phyloP scores from a whole-genome alignment of 2,888 invertebrate genomes.

The Cosmorhoe ocellata region DNA sequence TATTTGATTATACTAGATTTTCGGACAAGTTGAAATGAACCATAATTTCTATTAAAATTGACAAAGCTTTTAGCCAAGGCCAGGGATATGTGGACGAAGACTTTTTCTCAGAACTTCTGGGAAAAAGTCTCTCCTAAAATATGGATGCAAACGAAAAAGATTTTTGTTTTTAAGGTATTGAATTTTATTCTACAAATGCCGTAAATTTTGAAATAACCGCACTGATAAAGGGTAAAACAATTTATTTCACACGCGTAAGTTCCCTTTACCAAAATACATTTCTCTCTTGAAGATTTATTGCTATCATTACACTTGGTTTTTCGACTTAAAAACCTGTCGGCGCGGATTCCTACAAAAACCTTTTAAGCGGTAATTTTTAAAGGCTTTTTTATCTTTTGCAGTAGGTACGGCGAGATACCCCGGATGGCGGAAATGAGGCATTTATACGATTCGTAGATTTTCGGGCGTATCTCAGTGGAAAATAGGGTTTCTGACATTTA shows the following conservation, averaged over 20 bases:
- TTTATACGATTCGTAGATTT: slow-evolving; percentile 13
- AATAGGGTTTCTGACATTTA: background rate
- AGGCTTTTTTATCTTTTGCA: slow-evolving; percentile 34
- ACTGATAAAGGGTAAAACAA: slow-evolving; percentile 8
- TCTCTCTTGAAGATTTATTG: slow-evolving; percentile 15
- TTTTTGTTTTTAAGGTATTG: background rate
- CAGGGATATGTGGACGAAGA: too few relatives aligned
- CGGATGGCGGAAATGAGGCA: slow-evolving; percentile 27
- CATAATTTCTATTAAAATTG: too few relatives aligned
- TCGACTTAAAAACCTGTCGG: slow-evolving; percentile 20
- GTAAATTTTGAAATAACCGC: background rate
- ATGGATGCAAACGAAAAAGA: too few relatives aligned
- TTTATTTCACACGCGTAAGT: slow-evolving; percentile 8
- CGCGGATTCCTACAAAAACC: slow-evolving; percentile 19
- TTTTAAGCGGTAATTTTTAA: slow-evolving; percentile 36
- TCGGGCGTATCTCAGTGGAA: background rate
- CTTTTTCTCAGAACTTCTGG: too few relatives aligned
- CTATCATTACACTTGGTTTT: slow-evolving; percentile 21
- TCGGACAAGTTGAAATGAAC: too few relatives aligned
- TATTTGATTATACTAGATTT: too few relatives aligned
- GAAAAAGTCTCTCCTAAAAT: too few relatives aligned
- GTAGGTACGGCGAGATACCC: slow-evolving; percentile 38
- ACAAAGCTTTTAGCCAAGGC: too few relatives aligned
- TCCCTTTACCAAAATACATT: slow-evolving; percentile 6
- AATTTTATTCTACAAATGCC: background rate